Conservation (phyloP, 2,113 vertebrate species). For the Chaetodon auriga region DNA sequence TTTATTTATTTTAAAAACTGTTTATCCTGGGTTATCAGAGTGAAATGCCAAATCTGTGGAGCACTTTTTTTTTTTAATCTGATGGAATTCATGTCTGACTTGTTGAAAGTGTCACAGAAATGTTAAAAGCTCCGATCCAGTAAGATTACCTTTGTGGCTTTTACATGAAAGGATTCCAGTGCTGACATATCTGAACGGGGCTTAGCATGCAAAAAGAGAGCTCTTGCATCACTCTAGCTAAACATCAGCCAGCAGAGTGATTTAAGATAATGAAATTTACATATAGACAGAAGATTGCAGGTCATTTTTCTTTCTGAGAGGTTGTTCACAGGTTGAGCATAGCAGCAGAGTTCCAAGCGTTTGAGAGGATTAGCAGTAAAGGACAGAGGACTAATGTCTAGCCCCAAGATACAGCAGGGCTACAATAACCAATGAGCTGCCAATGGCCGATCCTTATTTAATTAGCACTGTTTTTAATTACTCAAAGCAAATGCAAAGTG, state of each 20-base stretch:
- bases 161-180: not conserved
- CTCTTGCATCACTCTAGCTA: not conserved
- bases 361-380: conserved; percentile 25
- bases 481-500: conserved; percentile 54
- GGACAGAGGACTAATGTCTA: conserved; percentile 20
- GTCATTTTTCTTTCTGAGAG: not conserved
- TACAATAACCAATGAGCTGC: conserved; percentile 50
- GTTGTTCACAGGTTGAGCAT: not conserved
- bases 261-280: not conserved
- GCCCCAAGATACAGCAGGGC: conserved; percentile 24
- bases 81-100: not conserved
- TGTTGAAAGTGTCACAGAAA: not conserved
- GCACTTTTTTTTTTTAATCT: not conserved
- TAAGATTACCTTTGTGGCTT: not conserved
- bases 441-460: conserved; percentile 54
- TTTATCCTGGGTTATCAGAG: not conserved
- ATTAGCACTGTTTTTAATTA: conserved; percentile 68
- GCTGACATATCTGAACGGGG: not conserved
- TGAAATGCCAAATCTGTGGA: not conserved
- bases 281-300: not conserved
- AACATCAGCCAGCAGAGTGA: not conserved
- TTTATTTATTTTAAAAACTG: not conserved
- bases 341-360: conserved; percentile 4
- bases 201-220: not conserved
- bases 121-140: not conserved